Evolutionary conservation across 64 coral and sea anemone species (phyloP), one percentile per base, ranked within the genome.

Genomic region (Catalaphyllia jardinei): DNA sequence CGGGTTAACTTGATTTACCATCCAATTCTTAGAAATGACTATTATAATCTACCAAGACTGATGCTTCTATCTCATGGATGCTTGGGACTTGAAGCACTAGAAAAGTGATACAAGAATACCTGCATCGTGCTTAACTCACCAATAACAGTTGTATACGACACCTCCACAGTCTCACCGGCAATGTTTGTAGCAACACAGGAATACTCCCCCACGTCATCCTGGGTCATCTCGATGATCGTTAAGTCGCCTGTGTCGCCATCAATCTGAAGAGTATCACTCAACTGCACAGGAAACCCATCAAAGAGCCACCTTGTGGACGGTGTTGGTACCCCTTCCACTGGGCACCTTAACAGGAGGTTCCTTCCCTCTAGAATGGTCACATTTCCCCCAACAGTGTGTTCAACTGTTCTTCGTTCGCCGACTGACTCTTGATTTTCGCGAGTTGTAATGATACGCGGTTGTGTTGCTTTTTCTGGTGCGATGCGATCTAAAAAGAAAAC

Each of bases 361-460:
- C 74, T 93, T n/a, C 94, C 94, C 7, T 96, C 94, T 22, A 96
- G 30, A 12, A 96, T 90, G 9, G 87, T 96, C 1, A 96, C 72
- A 54, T 96, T 96, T 29, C 94, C 91, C 13, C 94, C 94, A 18
- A 96, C 35, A 8, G 71, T 62, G 11, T 89, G 86, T 46, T 88
- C 72, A n/a, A 93, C 19, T 63, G 74, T 52, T 69, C 82, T 93
- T 27, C 55, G 55, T 20, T 83, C 74, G 31, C 67, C 92, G 15
- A 80, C 20, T 33, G 69, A 20, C 11, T 52, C 24, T 3, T 62
- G 46, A 55, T 83, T 67, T 83, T 77, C 52, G n/a, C 78, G 19
- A 8, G 88, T 88, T n/a, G 87, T 89, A 7, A 88, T 87, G 28
- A 88, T 85, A 14, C 81, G 81, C 18, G 81, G 81, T 3, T 51